Base-by-base conservation (phyloP, 2,888 invertebrate species). In the Drosophila formosana region DNA sequence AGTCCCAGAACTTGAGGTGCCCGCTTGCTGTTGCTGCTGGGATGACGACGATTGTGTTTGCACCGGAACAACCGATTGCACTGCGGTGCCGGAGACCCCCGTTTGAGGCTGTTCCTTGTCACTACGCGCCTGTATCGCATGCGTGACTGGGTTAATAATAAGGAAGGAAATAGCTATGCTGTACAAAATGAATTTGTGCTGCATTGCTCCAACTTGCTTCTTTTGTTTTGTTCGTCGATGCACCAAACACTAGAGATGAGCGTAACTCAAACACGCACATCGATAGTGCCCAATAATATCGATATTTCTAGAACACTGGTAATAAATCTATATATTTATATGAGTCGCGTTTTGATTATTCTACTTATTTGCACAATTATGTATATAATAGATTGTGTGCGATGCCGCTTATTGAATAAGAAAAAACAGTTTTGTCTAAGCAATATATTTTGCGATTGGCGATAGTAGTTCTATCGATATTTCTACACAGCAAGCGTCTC, bases 111-210 rank as follows among this genome's bases (percentile, higher is more conserved):
- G 83, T 52, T 91, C 90, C 39, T 91, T 91, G 55, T 91, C 90
- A 45, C 90, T 91, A 4, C 91, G 89, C 5, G 91, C 91, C 52
- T 91, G 91, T 37, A 89, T 89, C 4, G 90, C 88, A 8, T 64
- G 13, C 0, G 75, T 71, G 11, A 66, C 51, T 3, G 72, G 75
- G 39, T 60, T 61, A 37, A 62, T 55, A 23, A 67, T 68, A 9
- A 81, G n/a, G 45, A 81, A 77, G 8, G 70, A 58, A 45, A 84
- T 66, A 0, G 87, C 52, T 49, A 89, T 23, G 49, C 64, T 45
- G 58, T 64, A 81, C 7, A 77, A 53, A 52, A 65, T 28, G 2
- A 66, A 23, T 61, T 71, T 81, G 8, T 51, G 46, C 55, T 63
- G 49, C 88, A 86, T 85, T 63, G 47, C 11, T 34, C 37, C 37